These are phyloP conservation scores for Apamea epomidion DNA, from an alignment of 2,888 invertebrate genomes.

Conservation along the genomic window DNA sequence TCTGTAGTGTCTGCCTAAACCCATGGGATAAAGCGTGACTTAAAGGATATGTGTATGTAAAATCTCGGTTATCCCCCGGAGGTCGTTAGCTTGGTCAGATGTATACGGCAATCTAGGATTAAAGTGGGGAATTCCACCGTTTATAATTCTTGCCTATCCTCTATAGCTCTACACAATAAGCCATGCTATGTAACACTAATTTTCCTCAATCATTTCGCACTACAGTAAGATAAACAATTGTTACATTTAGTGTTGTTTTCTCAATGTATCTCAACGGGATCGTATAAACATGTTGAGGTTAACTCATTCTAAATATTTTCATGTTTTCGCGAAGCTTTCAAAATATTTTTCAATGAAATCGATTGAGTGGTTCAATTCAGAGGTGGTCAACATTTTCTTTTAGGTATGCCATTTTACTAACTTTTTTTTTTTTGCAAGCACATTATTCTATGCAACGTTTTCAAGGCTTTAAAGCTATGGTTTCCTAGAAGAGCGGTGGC, in stretches of 20 bases:
- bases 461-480: background rate
- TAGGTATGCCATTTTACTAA: background rate
- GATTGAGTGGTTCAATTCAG: conserved; percentile 34
- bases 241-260: conserved; percentile 25
- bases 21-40: background rate
- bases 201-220: conserved; percentile 31
- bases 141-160: background rate
- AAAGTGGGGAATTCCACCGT: background rate
- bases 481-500: background rate
- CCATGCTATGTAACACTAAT: too few species aligned
- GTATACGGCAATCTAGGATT: background rate
- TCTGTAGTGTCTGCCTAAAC: background rate
- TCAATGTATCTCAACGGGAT: conserved; percentile 14
- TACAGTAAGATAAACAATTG: conserved; percentile 25
- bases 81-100: background rate
- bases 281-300: conserved; percentile 22
- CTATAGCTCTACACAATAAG: background rate
- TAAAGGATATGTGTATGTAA: background rate
- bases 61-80: background rate
- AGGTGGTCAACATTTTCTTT: conserved; percentile 34
- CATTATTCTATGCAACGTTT: background rate
- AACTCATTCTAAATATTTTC: conserved; percentile 46
- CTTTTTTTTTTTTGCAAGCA: background rate
- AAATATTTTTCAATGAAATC: conserved; percentile 54
- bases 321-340: conserved; percentile 36